Conservation (phyloP, 30 jellyfish, hydroid and myxozoan genomes). For the Aurelia aurita complex sp. Pacific region DNA sequence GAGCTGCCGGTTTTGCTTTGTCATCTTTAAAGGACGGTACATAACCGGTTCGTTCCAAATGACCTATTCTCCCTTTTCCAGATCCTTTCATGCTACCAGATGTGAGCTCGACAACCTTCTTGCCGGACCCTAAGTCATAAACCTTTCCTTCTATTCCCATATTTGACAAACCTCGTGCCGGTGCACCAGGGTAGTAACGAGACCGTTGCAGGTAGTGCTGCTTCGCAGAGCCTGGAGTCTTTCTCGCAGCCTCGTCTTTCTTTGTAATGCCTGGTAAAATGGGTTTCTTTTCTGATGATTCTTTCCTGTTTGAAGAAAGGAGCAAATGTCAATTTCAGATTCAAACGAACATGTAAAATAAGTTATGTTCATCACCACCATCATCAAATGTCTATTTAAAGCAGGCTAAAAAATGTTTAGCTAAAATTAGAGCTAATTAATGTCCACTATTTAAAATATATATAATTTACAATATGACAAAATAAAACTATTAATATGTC, state of each 20-base stretch:
- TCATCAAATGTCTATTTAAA: too few relatives aligned
- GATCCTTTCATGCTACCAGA: constrained; percentile 81
- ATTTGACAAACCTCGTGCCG: constrained; percentile 71
- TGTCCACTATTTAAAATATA: too few relatives aligned
- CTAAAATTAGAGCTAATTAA: too few relatives aligned
- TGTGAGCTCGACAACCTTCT: constrained; percentile 91
- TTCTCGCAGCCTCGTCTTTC: constrained; percentile 29
- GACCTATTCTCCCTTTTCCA: constrained; percentile 57
- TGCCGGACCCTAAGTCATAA: constrained; percentile 90
- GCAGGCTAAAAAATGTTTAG: too few relatives aligned
- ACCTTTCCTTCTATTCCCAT: constrained; percentile 94
- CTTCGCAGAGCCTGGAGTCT: constrained; percentile 86
- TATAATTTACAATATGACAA: too few relatives aligned
- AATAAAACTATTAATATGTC: too few relatives aligned
- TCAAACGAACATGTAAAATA: background rate
- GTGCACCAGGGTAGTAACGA: constrained; percentile 97
- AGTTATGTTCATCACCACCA: too few relatives aligned
- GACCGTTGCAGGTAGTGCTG: constrained; percentile 91
- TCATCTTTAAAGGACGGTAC: constrained; percentile 81
- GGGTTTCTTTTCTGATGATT: constrained; percentile 27
- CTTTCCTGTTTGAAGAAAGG: constrained; percentile 8
- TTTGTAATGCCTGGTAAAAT: constrained; percentile 31
- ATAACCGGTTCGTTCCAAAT: constrained; percentile 53
- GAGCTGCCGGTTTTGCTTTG: constrained; percentile 47
- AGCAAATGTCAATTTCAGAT: background rate